Base-by-base conservation (phyloP, 2,113 vertebrate genomes). In the Amphiprion percula region DNA sequence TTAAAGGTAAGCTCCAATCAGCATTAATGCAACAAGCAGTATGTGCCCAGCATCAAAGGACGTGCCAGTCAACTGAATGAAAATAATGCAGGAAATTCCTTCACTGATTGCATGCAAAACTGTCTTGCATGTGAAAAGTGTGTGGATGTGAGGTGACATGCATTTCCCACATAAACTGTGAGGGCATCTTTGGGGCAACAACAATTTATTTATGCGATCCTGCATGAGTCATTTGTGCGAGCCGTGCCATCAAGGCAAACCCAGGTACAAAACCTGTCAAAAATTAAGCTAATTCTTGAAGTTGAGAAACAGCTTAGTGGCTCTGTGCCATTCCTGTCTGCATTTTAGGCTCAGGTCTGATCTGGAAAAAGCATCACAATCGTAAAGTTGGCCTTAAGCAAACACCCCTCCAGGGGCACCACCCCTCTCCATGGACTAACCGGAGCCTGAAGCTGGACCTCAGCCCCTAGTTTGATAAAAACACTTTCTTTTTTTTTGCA, bases 351-450 rank as follows among this genome's bases (percentile, higher is more conserved):
- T 19, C 62, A 67, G 60, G 47, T 83, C 85, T 79, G 72, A 82
- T 92, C 93, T 94, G 94, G 91, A 92, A 94, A 94, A 94, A 80
- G 79, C 87, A 94, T 95, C 93, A 94, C 11, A 80, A 55, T 77
- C 86, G 77, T 93, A 93, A 94, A 94, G 72, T 78, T 59, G 81
- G 69, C 79, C 88, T 90, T 87, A 89, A 82, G 90, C 83, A 93
- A 95, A 93, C 92, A 92, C 82, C 84, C 85, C 79, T 91, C 58
- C 60, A 37, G 89, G 87, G 82, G 86, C 68, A 70, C 71, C 80
- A 77, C 82, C 81, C 76, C 75, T 82, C 83, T 82, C 82, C 11
- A 21, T 68, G 73, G 75, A 80, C 64, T 30, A 47, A 74, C 56
- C 17, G 69, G 58, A 80, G 73, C 77, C 68, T 71, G 16, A 80